Evolutionary conservation across 2,888 invertebrate species (phyloP), one percentile per base, ranked within the genome.

Genomic region (Drosophila eohydei): DNA sequence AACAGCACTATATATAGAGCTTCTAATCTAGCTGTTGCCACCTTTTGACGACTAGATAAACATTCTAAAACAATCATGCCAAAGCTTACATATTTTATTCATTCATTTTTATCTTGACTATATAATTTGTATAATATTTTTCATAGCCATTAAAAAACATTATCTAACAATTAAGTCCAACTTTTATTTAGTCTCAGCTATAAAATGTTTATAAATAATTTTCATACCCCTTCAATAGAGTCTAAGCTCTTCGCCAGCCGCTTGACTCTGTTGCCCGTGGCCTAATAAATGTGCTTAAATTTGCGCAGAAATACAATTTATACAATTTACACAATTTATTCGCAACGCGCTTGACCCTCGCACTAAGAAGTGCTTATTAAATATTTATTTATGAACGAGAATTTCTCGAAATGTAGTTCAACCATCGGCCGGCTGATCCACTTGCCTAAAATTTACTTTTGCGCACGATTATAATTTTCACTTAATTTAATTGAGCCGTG

Each of bases 401-500:
- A 82, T 72, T 67, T 70, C 63, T 55, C 6, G 21, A 40, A 54
- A 54, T 54, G n/a, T 64, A 62, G 59, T 61, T 63, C 55, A 40
- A 32, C 11, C 50, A 32, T 50, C 11, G 32, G 55, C 46, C 43
- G 36, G n/a, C 56, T 43, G 43, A 14, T 56, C 44, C 7, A 21
- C 26, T 4, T 12, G 30, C 4, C 3, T 7, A 44, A 50, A 78
- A 52, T 62, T 59, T 46, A 48, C 69, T 76, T 21, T 81, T 57
- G 60, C 60, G 48, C 69, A 72, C 69, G 74, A 74, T 80, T 88
- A 74, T 83, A 26, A 74, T 83, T 83, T 80, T 78, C 89, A 86
- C 83, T 86, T 83, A 80, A 78, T 75, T 75, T 83, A 88, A 83
- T 83, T 83, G 89, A 69, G 80, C 74, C 51, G 59, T 52, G 32